A percentile compares a stretch with the other conserved stretches of the same genome.
These are phyloP conservation scores for Aldabrachelys gigantea DNA, from an alignment of 2,113 vertebrate genomes.

Conservation along the genomic window DNA sequence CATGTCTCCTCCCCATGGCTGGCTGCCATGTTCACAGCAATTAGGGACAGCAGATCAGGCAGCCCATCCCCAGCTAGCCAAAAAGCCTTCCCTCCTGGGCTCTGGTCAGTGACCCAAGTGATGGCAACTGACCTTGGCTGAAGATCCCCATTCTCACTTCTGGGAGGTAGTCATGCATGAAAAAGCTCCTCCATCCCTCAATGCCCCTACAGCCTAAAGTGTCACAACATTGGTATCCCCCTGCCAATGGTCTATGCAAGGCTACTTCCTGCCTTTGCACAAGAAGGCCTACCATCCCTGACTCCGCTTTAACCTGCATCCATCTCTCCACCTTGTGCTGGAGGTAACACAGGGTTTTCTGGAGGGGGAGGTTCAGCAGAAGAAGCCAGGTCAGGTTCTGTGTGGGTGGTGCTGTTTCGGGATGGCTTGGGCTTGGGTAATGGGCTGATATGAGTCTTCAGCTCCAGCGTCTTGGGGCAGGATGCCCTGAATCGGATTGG, in stretches of 20 bases:
- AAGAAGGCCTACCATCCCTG: background rate
- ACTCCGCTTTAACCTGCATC: background rate
- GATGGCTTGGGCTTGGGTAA: background rate
- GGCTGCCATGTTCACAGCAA: background rate
- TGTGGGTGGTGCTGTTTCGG: background rate
- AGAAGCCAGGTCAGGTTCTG: background rate
- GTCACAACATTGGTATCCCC: background rate
- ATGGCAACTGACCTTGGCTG: background rate
- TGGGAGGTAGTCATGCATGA: background rate
- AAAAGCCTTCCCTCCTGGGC: background rate
- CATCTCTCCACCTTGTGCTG: background rate
- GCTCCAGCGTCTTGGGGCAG: background rate
- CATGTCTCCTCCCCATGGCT: constrained; percentile 1
- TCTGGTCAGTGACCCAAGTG: constrained; percentile 16
- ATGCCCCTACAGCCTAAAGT: background rate
- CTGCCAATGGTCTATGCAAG: background rate
- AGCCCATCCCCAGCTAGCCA: background rate
- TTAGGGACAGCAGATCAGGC: constrained; percentile 11
- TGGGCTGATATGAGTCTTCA: background rate
- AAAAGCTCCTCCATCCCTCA: background rate
- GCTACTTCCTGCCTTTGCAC: background rate
- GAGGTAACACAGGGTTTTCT: background rate
- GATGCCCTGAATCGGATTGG: background rate
- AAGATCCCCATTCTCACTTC: background rate
- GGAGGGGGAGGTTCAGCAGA: background rate